Percentiles rank a stretch among this genome's conserved stretches.
These are phyloP conservation scores for Synchiropus splendidus DNA, from an alignment of 2,113 vertebrate species.

Conservation along the genomic window DNA sequence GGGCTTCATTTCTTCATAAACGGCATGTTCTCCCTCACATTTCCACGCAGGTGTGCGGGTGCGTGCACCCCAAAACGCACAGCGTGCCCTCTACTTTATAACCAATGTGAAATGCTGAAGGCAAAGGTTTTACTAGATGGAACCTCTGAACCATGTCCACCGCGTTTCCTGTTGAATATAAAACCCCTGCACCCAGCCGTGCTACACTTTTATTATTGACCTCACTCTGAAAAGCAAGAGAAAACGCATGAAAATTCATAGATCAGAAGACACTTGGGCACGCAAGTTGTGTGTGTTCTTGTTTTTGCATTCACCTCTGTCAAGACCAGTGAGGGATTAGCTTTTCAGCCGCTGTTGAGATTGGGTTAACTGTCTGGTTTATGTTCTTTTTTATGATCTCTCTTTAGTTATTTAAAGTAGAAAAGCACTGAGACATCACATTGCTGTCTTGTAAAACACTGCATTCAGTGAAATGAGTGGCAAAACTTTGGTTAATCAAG, in stretches of 20 bases:
- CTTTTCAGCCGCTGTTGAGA: no score
- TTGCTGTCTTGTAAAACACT: no score
- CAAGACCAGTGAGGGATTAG: no score
- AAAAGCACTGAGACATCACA: no score
- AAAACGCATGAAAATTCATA: not conserved
- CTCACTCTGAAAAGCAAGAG: not conserved
- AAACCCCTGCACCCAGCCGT: not conserved
- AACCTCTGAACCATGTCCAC: constrained; percentile 51
- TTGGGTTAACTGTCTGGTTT: no score
- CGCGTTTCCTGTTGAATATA: constrained; percentile 34
- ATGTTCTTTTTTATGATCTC: no score
- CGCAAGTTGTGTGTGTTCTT: not conserved
- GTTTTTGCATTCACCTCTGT: constrained; percentile 6
- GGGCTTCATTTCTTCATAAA: no score
- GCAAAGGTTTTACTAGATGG: constrained; percentile 50
- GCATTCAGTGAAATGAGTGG: no score
- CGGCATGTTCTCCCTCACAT: not conserved
- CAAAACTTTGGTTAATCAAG: no score
- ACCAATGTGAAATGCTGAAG: constrained; percentile 37
- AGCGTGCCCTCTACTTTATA: constrained; percentile 40
- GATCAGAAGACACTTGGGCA: not conserved
- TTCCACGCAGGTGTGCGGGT: not conserved
- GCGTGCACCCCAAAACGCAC: constrained; percentile 14
- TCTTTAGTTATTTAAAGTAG: no score
- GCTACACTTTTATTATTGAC: no score